Conservation (phyloP, 2,113 vertebrate species). For the Gymnogyps californianus region DNA sequence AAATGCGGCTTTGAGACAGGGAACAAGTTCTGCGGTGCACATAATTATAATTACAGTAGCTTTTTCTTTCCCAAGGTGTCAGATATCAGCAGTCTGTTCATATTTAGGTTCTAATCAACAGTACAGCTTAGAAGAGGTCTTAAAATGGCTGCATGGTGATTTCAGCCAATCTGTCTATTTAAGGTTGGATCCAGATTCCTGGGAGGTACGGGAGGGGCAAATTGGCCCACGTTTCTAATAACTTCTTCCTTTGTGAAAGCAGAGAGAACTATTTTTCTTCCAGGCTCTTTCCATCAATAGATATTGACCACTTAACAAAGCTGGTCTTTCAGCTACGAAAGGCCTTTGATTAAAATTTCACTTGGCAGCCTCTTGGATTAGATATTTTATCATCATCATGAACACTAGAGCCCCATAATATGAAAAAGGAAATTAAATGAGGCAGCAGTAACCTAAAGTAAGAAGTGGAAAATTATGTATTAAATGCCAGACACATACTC, state of each 20-base stretch:
- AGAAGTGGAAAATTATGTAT: neutral
- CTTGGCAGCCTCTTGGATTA: constrained; percentile 15
- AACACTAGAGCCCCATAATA: neutral
- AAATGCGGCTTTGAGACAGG: neutral
- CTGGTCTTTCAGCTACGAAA: neutral
- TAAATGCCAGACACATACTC: neutral
- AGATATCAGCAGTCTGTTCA: neutral
- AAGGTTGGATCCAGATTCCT: neutral
- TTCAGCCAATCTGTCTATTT: neutral
- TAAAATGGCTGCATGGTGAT: neutral
- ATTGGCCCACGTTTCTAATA: neutral
- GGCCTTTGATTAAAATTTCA: constrained; percentile 32
- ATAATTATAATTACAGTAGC: neutral
- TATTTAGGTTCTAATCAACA: neutral
- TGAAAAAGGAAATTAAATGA: neutral
- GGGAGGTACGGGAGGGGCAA: neutral
- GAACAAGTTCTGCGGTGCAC: neutral
- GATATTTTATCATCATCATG: constrained; percentile 2
- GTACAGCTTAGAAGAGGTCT: neutral
- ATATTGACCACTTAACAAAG: constrained; percentile 29
- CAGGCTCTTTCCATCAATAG: neutral
- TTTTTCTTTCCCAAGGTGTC: neutral
- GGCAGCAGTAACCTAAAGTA: neutral
- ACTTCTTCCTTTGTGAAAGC: neutral
- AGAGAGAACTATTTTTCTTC: neutral